Percentiles rank a stretch among this genome's conserved stretches.
Evolutionary conservation across 2,797 vertebrate genomes (phyloP).

Genomic region (Podarcis lilfordi): DNA sequence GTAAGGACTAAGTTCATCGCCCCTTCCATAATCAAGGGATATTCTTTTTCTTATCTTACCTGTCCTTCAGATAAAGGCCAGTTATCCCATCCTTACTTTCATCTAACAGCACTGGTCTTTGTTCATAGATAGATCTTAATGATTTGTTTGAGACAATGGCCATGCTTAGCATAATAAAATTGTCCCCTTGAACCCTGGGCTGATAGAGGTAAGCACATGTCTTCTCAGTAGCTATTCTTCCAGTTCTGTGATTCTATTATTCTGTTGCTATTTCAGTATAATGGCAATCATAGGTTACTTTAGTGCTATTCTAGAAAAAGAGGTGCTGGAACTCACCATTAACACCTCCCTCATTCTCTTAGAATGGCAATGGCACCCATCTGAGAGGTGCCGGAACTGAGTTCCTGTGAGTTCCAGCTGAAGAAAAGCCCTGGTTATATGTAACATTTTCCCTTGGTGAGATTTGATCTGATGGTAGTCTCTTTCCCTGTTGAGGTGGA

Average conservation of each 20-base stretch:
- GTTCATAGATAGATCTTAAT: not conserved
- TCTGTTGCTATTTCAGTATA: not conserved
- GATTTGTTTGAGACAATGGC: slow-evolving; percentile 11
- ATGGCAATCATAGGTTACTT: not conserved
- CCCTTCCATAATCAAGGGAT: not conserved
- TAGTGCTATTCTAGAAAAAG: not conserved
- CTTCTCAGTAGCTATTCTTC: not conserved
- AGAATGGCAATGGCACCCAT: too few relatives aligned
- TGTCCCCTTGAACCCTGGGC: not conserved
- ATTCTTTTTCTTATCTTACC: slow-evolving; percentile 18
- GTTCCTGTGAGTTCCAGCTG: too few relatives aligned
- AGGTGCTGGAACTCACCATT: too few relatives aligned
- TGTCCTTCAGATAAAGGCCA: slow-evolving; percentile 16
- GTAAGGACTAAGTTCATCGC: not conserved
- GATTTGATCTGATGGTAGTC: too few relatives aligned
- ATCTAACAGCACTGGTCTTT: not conserved
- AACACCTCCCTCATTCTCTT: too few relatives aligned
- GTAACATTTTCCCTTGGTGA: not conserved
- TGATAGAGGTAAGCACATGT: not conserved
- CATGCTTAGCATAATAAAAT: slow-evolving; percentile 17
- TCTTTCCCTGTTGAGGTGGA: too few relatives aligned
- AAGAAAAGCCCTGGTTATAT: not conserved
- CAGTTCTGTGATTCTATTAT: too few relatives aligned
- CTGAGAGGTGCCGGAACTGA: too few relatives aligned
- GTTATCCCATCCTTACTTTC: not conserved